Percentiles rank a stretch among this genome's conserved stretches.
These are phyloP conservation scores for Hydropsyche tenuis DNA, from an alignment of 1,140 invertebrate genomes.

Conservation along the genomic window DNA sequence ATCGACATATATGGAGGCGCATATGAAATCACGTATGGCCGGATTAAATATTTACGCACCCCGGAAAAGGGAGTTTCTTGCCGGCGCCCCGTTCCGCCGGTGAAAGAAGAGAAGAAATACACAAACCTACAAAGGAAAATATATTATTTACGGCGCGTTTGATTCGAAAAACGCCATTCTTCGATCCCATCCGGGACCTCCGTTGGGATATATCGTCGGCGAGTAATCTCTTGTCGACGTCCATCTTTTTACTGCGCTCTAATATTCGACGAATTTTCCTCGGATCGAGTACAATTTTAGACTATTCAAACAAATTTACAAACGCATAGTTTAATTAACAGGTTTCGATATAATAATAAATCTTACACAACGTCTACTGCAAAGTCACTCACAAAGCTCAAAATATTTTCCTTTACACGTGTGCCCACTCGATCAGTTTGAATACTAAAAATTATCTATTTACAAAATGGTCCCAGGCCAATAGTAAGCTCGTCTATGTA, in stretches of 20 bases:
- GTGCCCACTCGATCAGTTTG: too few species aligned
- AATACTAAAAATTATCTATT: too few species aligned
- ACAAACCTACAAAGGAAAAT: constrained; percentile 44
- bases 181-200: constrained; percentile 37
- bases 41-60: constrained; percentile 47
- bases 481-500: too few species aligned
- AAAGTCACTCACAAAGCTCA: too few species aligned
- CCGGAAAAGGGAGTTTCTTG: neutral
- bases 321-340: too few species aligned
- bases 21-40: constrained; percentile 49
- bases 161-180: constrained; percentile 41
- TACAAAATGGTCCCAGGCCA: too few species aligned
- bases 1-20: constrained; percentile 46
- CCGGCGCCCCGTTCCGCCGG: neutral
- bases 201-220: neutral
- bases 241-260: constrained; percentile 19
- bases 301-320: too few species aligned
- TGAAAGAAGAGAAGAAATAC: neutral
- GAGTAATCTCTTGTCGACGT: constrained; percentile 20
- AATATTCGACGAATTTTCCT: constrained; percentile 1
- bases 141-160: constrained; percentile 47
- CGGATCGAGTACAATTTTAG: too few species aligned
- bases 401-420: too few species aligned
- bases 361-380: too few species aligned
- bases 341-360: too few species aligned